These are phyloP conservation scores for Pangasius mekongensis DNA, from an alignment of 2,797 vertebrate species.

Conservation along the genomic window DNA sequence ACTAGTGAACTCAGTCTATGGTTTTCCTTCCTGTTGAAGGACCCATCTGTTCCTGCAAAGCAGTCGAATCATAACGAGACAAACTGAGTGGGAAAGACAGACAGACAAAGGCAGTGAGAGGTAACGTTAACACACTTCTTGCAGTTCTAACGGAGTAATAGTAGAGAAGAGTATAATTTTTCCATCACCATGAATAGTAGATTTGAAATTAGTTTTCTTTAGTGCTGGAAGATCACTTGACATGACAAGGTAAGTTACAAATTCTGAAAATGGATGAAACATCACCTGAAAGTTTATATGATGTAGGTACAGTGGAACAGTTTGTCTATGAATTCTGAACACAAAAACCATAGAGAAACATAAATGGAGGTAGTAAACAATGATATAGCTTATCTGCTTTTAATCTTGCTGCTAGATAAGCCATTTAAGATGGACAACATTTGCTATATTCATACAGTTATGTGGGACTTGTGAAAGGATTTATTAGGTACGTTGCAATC, in stretches of 20 bases:
- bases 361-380: neutral
- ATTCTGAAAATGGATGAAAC: conserved; percentile 64
- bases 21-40: conserved; percentile 48
- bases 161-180: conserved; percentile 18
- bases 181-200: conserved; percentile 22
- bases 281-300: neutral
- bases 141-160: neutral
- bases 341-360: neutral
- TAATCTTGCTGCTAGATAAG: neutral
- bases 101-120: conserved; percentile 44
- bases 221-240: conserved; percentile 41
- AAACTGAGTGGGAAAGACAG: conserved; percentile 43
- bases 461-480: neutral
- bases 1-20: conserved; percentile 37
- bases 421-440: neutral
- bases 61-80: conserved; percentile 27
- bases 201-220: conserved; percentile 16
- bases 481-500: neutral
- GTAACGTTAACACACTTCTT: conserved; percentile 37
- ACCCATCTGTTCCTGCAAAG: conserved; percentile 1
- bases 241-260: conserved; percentile 47
- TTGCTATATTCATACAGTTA: conserved; percentile 3
- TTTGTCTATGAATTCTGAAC: neutral
- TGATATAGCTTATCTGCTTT: neutral
- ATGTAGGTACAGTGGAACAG: neutral